These are phyloP conservation scores for Montifringilla adamsi DNA, from an alignment of 2,113 vertebrate genomes.

Conservation along the genomic window DNA sequence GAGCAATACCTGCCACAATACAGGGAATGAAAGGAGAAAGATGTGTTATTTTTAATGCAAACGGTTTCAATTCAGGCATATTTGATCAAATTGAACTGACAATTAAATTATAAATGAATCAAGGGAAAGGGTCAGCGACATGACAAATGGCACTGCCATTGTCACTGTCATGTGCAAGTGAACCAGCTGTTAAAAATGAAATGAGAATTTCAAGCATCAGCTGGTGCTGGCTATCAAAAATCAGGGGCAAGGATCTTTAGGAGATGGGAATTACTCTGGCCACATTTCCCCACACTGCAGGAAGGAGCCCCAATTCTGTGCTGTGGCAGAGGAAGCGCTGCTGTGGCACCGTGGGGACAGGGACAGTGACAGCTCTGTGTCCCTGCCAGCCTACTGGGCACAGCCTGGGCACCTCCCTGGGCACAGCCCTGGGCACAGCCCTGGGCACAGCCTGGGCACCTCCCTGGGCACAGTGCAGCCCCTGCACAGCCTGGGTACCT, in stretches of 20 bases:
- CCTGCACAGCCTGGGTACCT: too few species aligned
- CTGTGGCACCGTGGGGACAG: background rate
- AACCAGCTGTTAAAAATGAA: background rate
- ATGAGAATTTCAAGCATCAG: background rate
- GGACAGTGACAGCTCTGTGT: rapidly evolving
- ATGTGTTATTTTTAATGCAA: slow-evolving; percentile 27
- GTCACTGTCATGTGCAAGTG: background rate
- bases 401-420: too few species aligned
- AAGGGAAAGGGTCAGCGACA: background rate
- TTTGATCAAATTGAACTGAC: slow-evolving; percentile 19
- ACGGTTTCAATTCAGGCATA: background rate
- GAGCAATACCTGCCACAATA: background rate
- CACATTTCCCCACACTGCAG: rapidly evolving
- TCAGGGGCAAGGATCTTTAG: background rate
- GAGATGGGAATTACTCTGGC: rapidly evolving
- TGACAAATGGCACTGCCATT: background rate
- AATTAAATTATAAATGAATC: slow-evolving; percentile 27
- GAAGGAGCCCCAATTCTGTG: rapidly evolving
- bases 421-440: background rate
- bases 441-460: too few species aligned
- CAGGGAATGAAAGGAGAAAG: background rate
- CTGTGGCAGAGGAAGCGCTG: rapidly evolving
- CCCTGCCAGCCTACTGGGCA: rapidly evolving
- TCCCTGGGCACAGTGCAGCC: background rate
- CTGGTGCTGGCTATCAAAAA: background rate